Base-by-base conservation (phyloP, 1,140 invertebrate species). In the Anoplolepis gracilipes region DNA sequence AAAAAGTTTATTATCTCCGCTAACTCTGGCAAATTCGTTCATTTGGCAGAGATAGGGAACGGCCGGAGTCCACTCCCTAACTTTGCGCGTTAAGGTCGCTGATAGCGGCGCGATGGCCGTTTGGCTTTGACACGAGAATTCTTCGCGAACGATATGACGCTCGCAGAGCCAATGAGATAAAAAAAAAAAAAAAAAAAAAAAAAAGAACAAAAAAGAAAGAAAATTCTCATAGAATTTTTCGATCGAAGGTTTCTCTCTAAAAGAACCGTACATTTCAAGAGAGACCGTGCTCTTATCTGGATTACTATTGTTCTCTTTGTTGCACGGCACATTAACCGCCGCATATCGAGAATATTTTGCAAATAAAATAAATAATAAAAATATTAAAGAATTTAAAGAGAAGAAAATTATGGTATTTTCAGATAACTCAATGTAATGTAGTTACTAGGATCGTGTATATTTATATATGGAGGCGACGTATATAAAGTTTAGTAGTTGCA, bases 11-110 rank as follows among this genome's bases (percentile, higher is more conserved):
- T 89, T 89, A 89, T 89, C 88, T n/a, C 70, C 28, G 28, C 64
- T 86, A 89, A 88, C 88, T 89, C 84, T 53, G 39, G 59, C 77
- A 73, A 89, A 89, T 89, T 89, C 87, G 87, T 89, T 89, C 87
- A 89, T 89, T 89, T 89, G 88, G 84, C 88, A 85, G 57, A 86
- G 84, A 89, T 88, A 89, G 70, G 70, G 57, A 57, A 64, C 55
- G 73, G 39, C 67, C 39, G 28, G 36, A 5, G 78, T 82, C 67
- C 78, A 73, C 53, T 73, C 53, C 67, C 78, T 82, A 89, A 89
- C 76, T 89, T 89, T 86, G 82, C 82, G 33, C 88, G 77, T 89
- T 89, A 89, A 89, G 77, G 76, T 72, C 70, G 59, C 87, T 72
- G 88, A 89, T 89, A 89, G 87, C 88, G 72, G 82, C 72, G 84